phyloP scores from a whole-genome alignment of 1,140 invertebrate species.

The Drosophila willistoni region DNA sequence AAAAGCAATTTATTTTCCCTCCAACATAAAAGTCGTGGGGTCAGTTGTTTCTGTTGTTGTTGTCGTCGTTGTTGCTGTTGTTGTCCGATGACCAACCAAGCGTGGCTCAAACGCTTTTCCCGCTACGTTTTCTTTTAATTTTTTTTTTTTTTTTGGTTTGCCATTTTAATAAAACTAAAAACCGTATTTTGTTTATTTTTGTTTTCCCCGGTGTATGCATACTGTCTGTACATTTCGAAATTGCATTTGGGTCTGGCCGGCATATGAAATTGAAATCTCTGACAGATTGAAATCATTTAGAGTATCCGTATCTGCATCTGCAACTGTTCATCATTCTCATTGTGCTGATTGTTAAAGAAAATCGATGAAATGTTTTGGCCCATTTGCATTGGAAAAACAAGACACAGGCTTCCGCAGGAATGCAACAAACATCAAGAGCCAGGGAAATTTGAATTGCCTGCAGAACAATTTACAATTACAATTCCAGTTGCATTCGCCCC shows the following conservation, averaged over 20 bases:
- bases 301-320: background rate
- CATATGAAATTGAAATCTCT: slow-evolving; percentile 32
- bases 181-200: slow-evolving; percentile 23
- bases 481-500: slow-evolving; percentile 27
- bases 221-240: slow-evolving; percentile 36
- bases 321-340: slow-evolving; percentile 18
- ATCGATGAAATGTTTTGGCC: slow-evolving; percentile 35
- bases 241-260: slow-evolving; percentile 45
- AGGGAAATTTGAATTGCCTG: slow-evolving; percentile 6
- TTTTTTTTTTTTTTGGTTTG: slow-evolving; percentile 16
- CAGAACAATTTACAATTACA: slow-evolving; percentile 33
- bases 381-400: slow-evolving; percentile 66
- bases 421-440: slow-evolving; percentile 9
- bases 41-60: slow-evolving; percentile 25
- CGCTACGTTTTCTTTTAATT: slow-evolving; percentile 20
- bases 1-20: slow-evolving; percentile 70
- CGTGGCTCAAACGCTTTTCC: slow-evolving; percentile 42
- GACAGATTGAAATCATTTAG: slow-evolving; percentile 48
- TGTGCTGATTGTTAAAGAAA: slow-evolving; percentile 23
- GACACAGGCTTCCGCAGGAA: slow-evolving; percentile 31
- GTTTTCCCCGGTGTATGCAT: slow-evolving; percentile 22
- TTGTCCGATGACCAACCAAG: slow-evolving; percentile 29
- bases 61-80: background rate
- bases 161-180: slow-evolving; percentile 58
- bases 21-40: slow-evolving; percentile 30